Evolutionary conservation across 2,888 invertebrate genomes (phyloP).

Genomic region (Calliopum simillimum): DNA sequence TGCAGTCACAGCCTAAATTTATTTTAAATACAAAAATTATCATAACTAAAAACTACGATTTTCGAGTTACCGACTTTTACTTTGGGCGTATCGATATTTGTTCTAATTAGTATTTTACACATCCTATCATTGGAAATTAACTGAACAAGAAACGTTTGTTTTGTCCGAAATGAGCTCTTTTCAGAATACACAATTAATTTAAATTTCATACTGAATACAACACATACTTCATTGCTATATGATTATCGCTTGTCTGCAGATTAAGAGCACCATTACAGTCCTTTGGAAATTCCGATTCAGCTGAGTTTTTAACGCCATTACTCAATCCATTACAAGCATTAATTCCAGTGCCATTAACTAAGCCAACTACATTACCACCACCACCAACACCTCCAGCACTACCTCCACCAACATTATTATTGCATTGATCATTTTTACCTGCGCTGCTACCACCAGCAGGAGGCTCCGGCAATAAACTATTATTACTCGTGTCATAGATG

Average conservation of each 20-base stretch:
- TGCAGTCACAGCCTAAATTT: too few relatives aligned
- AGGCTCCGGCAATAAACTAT: constrained; percentile 51
- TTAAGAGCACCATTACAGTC: constrained; percentile 60
- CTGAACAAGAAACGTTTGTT: too few relatives aligned
- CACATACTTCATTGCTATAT: constrained; percentile 62
- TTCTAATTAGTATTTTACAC: too few relatives aligned
- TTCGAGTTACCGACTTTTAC: too few relatives aligned
- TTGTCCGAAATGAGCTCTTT: too few relatives aligned
- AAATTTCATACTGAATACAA: too few relatives aligned
- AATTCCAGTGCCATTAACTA: constrained; percentile 33
- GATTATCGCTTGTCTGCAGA: constrained; percentile 58
- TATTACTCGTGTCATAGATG: constrained; percentile 53
- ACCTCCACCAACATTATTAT: constrained; percentile 25
- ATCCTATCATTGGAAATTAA: too few relatives aligned
- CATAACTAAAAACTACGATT: too few relatives aligned
- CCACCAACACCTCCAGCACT: constrained; percentile 43
- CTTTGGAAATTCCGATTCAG: constrained; percentile 53
- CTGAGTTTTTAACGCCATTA: constrained; percentile 7
- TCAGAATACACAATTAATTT: not conserved
- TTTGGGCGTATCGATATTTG: too few relatives aligned
- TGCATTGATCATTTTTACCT: constrained; percentile 50
- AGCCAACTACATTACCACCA: constrained; percentile 41
- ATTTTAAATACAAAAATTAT: too few relatives aligned
- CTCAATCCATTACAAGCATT: constrained; percentile 25
- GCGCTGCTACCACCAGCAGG: constrained; percentile 52